Conservation (phyloP, 1,140 invertebrate species). For the Hesperophylax magnus region DNA sequence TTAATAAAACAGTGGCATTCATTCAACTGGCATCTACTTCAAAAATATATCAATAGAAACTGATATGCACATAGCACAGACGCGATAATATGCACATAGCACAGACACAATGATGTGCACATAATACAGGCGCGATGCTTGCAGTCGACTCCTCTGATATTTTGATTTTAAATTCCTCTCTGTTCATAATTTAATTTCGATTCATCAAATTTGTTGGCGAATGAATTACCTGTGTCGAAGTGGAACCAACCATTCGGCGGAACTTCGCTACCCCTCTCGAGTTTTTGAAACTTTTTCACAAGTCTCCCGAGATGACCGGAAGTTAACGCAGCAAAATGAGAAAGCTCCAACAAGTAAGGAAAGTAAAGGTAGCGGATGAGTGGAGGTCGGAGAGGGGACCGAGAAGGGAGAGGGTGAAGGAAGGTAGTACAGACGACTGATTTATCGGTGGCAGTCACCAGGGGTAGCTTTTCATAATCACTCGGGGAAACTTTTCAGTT, state of each 20-base stretch:
- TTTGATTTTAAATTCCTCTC: too few species aligned
- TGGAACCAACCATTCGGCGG: background rate
- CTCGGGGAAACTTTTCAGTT: constrained; percentile 20
- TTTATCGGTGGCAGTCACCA: constrained; percentile 21
- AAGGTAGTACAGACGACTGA: constrained; percentile 4
- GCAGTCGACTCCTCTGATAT: too few species aligned
- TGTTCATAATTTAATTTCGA: background rate
- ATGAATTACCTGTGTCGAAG: background rate
- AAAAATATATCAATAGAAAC: too few species aligned
- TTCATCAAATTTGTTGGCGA: background rate
- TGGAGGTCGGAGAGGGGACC: too few species aligned
- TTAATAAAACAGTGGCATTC: too few species aligned
- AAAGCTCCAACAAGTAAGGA: constrained; percentile 1
- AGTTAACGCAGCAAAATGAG: constrained; percentile 18
- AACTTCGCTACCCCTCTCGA: background rate
- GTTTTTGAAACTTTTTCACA: background rate
- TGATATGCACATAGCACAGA: too few species aligned
- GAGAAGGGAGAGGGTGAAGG: too few species aligned
- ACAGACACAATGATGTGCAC: too few species aligned
- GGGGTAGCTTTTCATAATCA: constrained; percentile 37
- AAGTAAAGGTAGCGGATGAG: constrained; percentile 1
- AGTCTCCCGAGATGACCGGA: constrained; percentile 14
- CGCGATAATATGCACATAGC: too few species aligned
- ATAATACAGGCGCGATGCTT: too few species aligned
- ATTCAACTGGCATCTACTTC: too few species aligned